phyloP scores from a whole-genome alignment of 2,113 vertebrate species.

The Lepidothrix coronata region DNA sequence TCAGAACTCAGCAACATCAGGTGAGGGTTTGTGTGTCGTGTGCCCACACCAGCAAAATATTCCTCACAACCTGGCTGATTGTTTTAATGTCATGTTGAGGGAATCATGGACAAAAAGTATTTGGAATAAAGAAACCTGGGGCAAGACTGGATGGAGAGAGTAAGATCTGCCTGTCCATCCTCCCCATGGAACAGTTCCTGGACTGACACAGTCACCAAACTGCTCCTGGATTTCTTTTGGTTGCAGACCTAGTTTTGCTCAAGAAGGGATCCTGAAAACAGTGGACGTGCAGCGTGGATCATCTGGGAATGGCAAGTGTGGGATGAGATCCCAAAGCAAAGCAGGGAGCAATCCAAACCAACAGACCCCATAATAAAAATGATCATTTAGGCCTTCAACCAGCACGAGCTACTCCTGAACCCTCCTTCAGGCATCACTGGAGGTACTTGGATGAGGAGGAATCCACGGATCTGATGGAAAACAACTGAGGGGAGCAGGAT shows the following conservation, averaged over 20 bases:
- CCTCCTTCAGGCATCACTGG: background rate
- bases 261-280: background rate
- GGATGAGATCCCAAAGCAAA: conserved; percentile 12
- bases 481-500: background rate
- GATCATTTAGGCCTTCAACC: background rate
- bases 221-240: background rate
- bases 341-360: background rate
- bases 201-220: background rate
- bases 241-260: conserved; percentile 3
- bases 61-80: background rate
- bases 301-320: background rate
- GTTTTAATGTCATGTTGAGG: background rate
- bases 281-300: background rate
- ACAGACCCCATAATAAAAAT: background rate
- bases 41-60: background rate
- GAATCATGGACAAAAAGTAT: background rate
- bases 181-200: background rate
- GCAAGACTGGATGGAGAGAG: background rate
- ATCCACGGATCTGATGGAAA: background rate
- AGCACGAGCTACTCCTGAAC: background rate
- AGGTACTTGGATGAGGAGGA: background rate
- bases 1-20: background rate
- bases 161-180: background rate
- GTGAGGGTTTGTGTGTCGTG: background rate
- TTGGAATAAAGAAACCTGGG: background rate